phyloP scores from a whole-genome alignment of 2,888 invertebrate genomes.

The Drosophila meridiana region DNA sequence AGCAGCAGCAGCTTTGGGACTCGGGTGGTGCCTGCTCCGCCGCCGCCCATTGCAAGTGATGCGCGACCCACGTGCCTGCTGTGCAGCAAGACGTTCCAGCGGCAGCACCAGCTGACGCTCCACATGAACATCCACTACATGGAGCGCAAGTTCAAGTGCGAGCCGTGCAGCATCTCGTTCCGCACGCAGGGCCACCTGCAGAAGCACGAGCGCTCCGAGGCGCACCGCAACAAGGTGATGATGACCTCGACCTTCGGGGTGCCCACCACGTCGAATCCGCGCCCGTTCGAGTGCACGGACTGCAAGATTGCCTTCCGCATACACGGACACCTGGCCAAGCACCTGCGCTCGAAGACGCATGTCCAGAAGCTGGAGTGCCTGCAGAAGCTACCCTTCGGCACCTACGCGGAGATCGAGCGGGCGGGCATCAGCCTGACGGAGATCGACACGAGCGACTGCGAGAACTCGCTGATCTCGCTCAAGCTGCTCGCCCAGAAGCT shows the following conservation, averaged over 20 bases:
- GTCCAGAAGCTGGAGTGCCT: slow-evolving; percentile 96
- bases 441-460: slow-evolving; percentile 98
- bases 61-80: slow-evolving; percentile 92
- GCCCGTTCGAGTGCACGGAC: slow-evolving; percentile 98
- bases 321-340: slow-evolving; percentile 98
- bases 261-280: slow-evolving; percentile 94
- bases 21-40: slow-evolving; percentile 69
- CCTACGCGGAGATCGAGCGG: slow-evolving; percentile 96
- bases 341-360: slow-evolving; percentile 97
- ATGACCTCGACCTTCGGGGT: slow-evolving; percentile 94
- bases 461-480: slow-evolving; percentile 95
- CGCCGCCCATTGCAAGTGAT: slow-evolving; percentile 86
- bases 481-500: slow-evolving; percentile 92
- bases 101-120: slow-evolving; percentile 94
- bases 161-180: slow-evolving; percentile 96
- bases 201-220: slow-evolving; percentile 96
- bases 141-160: slow-evolving; percentile 96
- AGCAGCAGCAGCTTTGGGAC: slow-evolving; percentile 5
- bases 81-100: slow-evolving; percentile 96
- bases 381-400: slow-evolving; percentile 96
- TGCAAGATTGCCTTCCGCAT: slow-evolving; percentile 98
- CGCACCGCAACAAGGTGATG: slow-evolving; percentile 96
- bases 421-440: slow-evolving; percentile 95
- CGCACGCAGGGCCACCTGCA: slow-evolving; percentile 95
- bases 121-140: slow-evolving; percentile 98